Evolutionary conservation across 2,113 vertebrate genomes (phyloP).

Genomic region (Reinhardtius hippoglossoides): DNA sequence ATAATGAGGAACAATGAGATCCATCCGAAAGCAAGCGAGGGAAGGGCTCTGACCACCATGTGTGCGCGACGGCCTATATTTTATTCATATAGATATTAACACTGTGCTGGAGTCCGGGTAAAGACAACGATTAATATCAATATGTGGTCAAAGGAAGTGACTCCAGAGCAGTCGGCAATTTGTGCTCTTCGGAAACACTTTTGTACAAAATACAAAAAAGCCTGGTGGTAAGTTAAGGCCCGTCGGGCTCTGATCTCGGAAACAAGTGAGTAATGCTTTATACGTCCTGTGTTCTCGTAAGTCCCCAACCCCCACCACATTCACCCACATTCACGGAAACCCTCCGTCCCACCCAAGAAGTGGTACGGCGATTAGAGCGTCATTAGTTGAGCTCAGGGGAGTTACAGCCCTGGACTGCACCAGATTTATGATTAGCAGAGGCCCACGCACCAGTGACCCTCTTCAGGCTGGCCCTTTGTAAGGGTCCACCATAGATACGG

Average conservation of each 20-base stretch:
- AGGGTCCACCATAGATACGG: slow-evolving; percentile 66
- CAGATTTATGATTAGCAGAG: slow-evolving; percentile 77
- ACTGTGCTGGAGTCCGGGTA: slow-evolving; percentile 24
- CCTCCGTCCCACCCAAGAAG: slow-evolving; percentile 59
- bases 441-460: slow-evolving; percentile 74
- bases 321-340: slow-evolving; percentile 14
- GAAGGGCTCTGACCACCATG: slow-evolving; percentile 30
- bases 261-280: slow-evolving; percentile 65
- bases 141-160: slow-evolving; percentile 58
- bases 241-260: slow-evolving; percentile 58
- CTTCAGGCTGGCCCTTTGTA: slow-evolving; percentile 73
- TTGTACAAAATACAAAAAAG: slow-evolving; percentile 65
- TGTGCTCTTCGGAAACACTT: slow-evolving; percentile 58
- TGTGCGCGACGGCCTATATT: slow-evolving; percentile 60
- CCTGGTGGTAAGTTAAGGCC: slow-evolving; percentile 63
- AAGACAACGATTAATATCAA: slow-evolving; percentile 66
- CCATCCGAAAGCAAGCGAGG: slow-evolving; percentile 30
- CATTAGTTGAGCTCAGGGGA: slow-evolving; percentile 73
- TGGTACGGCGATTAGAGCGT: slow-evolving; percentile 63
- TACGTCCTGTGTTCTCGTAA: slow-evolving; percentile 25
- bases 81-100: slow-evolving; percentile 77
- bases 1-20: slow-evolving; percentile 68
- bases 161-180: slow-evolving; percentile 59
- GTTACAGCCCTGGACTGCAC: slow-evolving; percentile 63
- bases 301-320: slow-evolving; percentile 22